Base-by-base conservation (phyloP, 2,113 vertebrate species). In the Caracal caracal region DNA sequence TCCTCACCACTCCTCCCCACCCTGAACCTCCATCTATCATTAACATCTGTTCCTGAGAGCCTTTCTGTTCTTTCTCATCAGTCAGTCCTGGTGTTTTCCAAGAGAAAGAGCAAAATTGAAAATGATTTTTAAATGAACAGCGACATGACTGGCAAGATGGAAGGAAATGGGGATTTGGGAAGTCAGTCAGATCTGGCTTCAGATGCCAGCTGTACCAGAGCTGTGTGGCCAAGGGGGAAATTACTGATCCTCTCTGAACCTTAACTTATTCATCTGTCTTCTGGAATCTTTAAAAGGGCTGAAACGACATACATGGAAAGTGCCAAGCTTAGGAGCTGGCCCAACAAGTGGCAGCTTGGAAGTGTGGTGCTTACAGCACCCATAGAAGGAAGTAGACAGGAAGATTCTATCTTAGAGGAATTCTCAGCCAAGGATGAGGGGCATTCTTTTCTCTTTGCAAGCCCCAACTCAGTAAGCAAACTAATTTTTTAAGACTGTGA, bases 261-360 rank as follows among this genome's bases (percentile, higher is more conserved):
- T 88, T 63, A 88, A 88, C 94, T 37, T 88, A 93, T 75, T 80
- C 53, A 82, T 73, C 40, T 75, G 20, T 89, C 78, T 66, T 20
- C 30, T 26, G 26, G 24, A 63, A 35, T 56, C 88, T 88, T 79
- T 65, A 20, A 33, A 89, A 91, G 53, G 71, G 85, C 71, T 96
- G 63, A 88, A 88, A 63, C 35, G 49, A 59, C 71, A 79, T 65
- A 56, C 40, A 40, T 49, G 33, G 33, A 93, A 96, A 79, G 56
- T 73, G 35, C 71, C 79, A 51, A 88, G 40, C 71, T 88, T 63
- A 49, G 35, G 53, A 79, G 70, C 63, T 30, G 53, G 26, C 15
- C 73, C 17, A 22, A 33, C 6, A 78, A 73, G 47, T 56, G 84
- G 35, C 51, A 95, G 63, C 43, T 96, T 83, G 49, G 37, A 79